phyloP scores from a whole-genome alignment of 2,888 invertebrate species.

The Nymphalis polychloros region DNA sequence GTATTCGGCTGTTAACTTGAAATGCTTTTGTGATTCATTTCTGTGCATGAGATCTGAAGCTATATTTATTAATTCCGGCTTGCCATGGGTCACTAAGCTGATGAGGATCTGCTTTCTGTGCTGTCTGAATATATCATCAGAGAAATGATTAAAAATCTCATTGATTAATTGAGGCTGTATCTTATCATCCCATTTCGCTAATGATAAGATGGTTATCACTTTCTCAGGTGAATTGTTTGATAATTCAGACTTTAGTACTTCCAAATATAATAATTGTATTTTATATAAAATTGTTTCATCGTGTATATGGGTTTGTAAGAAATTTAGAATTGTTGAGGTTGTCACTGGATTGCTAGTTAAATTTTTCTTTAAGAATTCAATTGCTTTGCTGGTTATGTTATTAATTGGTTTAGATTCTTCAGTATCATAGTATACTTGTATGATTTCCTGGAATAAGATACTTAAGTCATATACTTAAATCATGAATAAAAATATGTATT shows the following conservation, averaged over 20 bases:
- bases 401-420: constrained; percentile 57
- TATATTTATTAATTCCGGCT: constrained; percentile 60
- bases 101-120: constrained; percentile 73
- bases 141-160: constrained; percentile 59
- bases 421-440: constrained; percentile 59
- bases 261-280: constrained; percentile 64
- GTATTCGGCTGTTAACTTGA: constrained; percentile 74
- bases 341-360: constrained; percentile 72
- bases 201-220: constrained; percentile 63
- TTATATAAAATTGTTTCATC: constrained; percentile 47
- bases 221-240: constrained; percentile 60
- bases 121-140: constrained; percentile 65
- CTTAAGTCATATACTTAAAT: too few species aligned
- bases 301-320: constrained; percentile 53
- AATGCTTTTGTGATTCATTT: constrained; percentile 69
- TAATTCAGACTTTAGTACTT: constrained; percentile 63
- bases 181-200: constrained; percentile 62
- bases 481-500: too few species aligned
- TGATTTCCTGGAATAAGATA: constrained; percentile 59
- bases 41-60: constrained; percentile 65
- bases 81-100: constrained; percentile 66
- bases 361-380: constrained; percentile 70
- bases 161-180: constrained; percentile 57
- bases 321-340: constrained; percentile 58
- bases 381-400: constrained; percentile 57